Percentiles rank a stretch among this genome's conserved stretches.
These are phyloP conservation scores for Capra hircus DNA, from an alignment of 2,113 vertebrate genomes.

Conservation along the genomic window DNA sequence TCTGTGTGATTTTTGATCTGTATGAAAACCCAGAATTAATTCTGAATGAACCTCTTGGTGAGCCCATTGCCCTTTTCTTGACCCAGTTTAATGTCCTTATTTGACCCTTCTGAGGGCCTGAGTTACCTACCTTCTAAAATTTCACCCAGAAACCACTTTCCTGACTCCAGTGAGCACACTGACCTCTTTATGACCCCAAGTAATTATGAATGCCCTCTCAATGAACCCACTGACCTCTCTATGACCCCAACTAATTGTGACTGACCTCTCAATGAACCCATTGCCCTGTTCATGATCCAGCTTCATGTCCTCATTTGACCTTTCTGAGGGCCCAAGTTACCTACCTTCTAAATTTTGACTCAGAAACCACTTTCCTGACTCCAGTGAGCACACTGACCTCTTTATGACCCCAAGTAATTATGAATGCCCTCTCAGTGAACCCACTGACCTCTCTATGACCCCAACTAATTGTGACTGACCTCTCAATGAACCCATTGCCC, in stretches of 20 bases:
- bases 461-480: not conserved
- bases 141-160: constrained; percentile 10
- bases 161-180: not conserved
- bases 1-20: not conserved
- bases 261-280: not conserved
- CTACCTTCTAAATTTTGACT: not conserved
- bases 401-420: not conserved
- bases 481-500: not conserved
- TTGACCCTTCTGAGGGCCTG: not conserved
- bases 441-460: not conserved
- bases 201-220: not conserved
- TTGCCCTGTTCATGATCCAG: not conserved
- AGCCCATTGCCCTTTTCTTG: not conserved
- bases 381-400: not conserved
- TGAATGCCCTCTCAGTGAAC: not conserved
- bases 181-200: not conserved
- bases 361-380: constrained; percentile 7
- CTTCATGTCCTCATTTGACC: not conserved
- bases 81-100: not conserved
- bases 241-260: not conserved
- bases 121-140: not conserved
- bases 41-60: not conserved
- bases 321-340: not conserved
- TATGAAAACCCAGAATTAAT: not conserved
- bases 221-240: not conserved